phyloP scores from a whole-genome alignment of 2,113 vertebrate species.

The Trochalopteron elliotii region DNA sequence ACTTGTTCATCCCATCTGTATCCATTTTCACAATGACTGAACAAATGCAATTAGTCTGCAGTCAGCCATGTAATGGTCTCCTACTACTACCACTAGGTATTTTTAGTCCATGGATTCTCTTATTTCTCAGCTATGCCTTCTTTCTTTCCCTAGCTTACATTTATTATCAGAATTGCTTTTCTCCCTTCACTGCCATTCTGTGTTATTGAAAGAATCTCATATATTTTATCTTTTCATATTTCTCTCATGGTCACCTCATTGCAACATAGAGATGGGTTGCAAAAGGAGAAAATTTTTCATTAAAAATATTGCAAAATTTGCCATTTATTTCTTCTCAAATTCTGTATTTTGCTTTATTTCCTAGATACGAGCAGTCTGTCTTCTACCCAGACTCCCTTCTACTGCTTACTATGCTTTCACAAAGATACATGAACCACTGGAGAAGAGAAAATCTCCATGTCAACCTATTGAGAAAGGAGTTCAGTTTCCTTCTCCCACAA shows the following conservation, averaged over 20 bases:
- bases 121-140: conserved; percentile 24
- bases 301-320: background rate
- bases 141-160: conserved; percentile 1
- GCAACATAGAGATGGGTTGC: background rate
- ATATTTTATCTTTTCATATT: background rate
- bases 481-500: background rate
- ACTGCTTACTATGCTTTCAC: background rate
- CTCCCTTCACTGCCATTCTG: background rate
- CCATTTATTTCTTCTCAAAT: background rate
- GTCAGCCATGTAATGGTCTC: conserved; percentile 77
- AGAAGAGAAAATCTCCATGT: background rate
- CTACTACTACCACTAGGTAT: conserved; percentile 60
- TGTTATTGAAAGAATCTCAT: background rate
- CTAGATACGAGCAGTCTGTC: background rate
- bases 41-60: conserved; percentile 80
- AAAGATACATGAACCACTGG: background rate
- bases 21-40: conserved; percentile 75
- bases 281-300: background rate
- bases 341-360: background rate
- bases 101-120: conserved; percentile 43
- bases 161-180: conserved; percentile 19
- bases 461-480: background rate
- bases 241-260: background rate
- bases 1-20: conserved; percentile 69
- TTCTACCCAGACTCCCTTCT: background rate